Conservation (phyloP, 2,888 invertebrate genomes). For the Hyposoter dolosus region DNA sequence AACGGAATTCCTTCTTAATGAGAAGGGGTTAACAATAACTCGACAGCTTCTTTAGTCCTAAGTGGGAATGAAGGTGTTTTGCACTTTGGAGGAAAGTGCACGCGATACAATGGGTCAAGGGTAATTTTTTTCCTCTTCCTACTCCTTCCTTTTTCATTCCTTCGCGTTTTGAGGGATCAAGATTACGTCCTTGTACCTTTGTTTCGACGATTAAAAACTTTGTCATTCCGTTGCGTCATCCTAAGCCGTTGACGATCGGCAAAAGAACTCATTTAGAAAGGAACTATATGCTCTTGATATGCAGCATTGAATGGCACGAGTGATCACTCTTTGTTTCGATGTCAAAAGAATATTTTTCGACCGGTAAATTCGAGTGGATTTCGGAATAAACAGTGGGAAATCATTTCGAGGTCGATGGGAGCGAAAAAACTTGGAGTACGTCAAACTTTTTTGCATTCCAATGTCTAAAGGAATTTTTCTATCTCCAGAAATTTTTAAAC, state of each 20-base stretch:
- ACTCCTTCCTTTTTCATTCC: neutral
- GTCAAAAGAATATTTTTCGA: constrained; percentile 4
- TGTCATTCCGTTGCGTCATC: neutral
- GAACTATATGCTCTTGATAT: neutral
- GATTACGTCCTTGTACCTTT: constrained; percentile 10
- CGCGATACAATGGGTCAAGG: constrained; percentile 14
- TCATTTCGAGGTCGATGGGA: neutral
- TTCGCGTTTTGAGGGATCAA: neutral
- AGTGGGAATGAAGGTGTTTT: constrained; percentile 4
- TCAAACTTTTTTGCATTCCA: neutral
- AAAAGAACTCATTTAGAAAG: neutral
- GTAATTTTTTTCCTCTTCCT: constrained; percentile 31
- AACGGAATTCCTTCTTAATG: constrained; percentile 46
- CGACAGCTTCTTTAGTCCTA: constrained; percentile 28
- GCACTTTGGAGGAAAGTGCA: constrained; percentile 8
- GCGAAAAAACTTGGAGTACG: neutral
- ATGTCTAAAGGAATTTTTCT: neutral
- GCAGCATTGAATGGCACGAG: neutral
- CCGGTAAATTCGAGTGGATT: neutral
- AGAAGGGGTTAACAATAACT: constrained; percentile 65
- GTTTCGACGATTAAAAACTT: neutral
- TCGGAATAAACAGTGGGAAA: neutral
- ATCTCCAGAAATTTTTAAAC: neutral
- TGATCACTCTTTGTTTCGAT: constrained; percentile 1
- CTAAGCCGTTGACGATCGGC: neutral